Conservation (phyloP, 2,888 invertebrate genomes). For the Caenorhabditis wallacei region DNA sequence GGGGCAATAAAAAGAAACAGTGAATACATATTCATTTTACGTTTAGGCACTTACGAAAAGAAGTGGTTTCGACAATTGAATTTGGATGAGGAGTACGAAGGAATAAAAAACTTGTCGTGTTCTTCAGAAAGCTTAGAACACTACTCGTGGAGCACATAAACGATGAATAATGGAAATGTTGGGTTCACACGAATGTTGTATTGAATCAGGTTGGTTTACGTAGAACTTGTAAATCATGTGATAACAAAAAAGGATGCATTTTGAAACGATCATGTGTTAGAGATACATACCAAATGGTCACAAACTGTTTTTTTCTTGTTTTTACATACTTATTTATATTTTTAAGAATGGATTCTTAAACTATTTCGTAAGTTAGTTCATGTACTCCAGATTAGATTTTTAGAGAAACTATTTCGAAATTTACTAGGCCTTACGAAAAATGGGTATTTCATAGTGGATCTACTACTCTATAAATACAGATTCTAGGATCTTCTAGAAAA, state of each 20-base stretch:
- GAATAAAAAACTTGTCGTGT: constrained; percentile 10
- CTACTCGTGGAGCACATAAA: not conserved
- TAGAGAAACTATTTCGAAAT: too few species aligned
- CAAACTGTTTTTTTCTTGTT: not conserved
- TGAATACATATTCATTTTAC: constrained; percentile 29
- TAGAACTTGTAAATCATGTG: constrained; percentile 15
- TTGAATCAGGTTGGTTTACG: constrained; percentile 1
- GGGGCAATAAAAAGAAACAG: constrained; percentile 10
- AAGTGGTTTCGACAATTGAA: constrained; percentile 43
- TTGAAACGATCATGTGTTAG: constrained; percentile 28
- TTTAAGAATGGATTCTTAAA: too few species aligned
- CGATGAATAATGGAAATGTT: not conserved
- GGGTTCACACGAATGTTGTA: not conserved
- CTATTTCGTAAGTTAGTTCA: too few species aligned
- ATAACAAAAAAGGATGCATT: constrained; percentile 24
- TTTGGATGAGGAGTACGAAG: constrained; percentile 28
- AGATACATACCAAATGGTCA: not conserved
- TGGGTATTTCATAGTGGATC: too few species aligned
- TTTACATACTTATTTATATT: too few species aligned
- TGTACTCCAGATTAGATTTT: too few species aligned
- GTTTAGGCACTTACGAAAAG: constrained; percentile 37
- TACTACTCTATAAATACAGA: not conserved
- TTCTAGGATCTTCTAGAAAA: constrained; percentile 13
- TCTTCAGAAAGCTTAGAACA: constrained; percentile 9
- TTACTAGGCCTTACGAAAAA: not conserved